These are phyloP conservation scores for Tachycineta bicolor DNA, from an alignment of 2,113 vertebrate genomes.

Conservation along the genomic window DNA sequence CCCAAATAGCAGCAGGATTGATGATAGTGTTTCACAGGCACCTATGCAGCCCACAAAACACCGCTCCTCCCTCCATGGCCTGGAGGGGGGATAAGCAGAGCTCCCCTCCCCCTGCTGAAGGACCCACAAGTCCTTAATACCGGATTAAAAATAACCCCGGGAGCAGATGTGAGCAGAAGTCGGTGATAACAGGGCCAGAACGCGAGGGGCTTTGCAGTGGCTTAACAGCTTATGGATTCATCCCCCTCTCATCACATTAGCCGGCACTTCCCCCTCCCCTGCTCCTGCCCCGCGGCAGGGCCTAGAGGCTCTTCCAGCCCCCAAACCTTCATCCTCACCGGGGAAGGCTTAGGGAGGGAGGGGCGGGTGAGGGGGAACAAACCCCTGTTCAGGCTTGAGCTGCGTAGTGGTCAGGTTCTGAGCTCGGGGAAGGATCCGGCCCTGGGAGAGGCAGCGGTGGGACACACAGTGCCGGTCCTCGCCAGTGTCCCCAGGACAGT, in stretches of 20 bases:
- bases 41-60: neutral
- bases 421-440: neutral
- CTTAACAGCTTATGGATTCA: constrained; percentile 25
- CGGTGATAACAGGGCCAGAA: neutral
- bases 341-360: neutral
- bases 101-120: neutral
- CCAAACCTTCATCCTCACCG: too few relatives aligned
- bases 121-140: neutral
- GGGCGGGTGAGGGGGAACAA: too few relatives aligned
- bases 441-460: too few relatives aligned
- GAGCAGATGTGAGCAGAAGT: constrained; percentile 53
- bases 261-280: neutral
- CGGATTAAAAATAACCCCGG: constrained; percentile 7
- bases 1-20: neutral
- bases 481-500: neutral
- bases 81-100: too few relatives aligned
- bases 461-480: neutral
- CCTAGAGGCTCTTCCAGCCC: neutral
- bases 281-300: rapidly evolving
- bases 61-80: neutral
- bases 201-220: neutral
- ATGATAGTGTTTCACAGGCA: neutral
- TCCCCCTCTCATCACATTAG: neutral
- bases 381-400: rapidly evolving
- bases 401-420: rapidly evolving